Evolutionary conservation across 2,113 vertebrate species (phyloP).

Genomic region (Coracopsis vasa): DNA sequence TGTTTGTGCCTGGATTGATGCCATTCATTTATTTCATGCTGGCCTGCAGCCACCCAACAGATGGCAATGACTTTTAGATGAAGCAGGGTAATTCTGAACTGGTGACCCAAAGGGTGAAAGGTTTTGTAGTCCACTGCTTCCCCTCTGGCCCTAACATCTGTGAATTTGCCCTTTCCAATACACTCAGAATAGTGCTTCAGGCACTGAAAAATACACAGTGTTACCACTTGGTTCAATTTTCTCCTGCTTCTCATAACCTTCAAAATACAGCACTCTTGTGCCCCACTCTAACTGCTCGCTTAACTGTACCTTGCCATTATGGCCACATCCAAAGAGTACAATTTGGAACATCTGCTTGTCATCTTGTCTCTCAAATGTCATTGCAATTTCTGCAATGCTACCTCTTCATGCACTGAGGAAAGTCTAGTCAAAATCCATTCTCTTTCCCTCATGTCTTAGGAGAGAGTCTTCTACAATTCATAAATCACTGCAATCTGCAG

Average conservation of each 20-base stretch:
- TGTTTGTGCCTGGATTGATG: background rate
- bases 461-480: background rate
- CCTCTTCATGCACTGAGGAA: background rate
- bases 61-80: conserved; percentile 49
- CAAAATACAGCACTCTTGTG: background rate
- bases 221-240: background rate
- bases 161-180: conserved; percentile 9
- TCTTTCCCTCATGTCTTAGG: background rate
- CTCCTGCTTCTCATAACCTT: background rate
- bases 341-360: background rate
- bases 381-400: background rate
- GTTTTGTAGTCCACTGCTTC: conserved; percentile 5
- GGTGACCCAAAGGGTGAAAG: conserved; percentile 38
- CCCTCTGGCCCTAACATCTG: conserved; percentile 45
- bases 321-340: background rate
- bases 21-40: background rate
- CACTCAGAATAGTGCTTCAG: background rate
- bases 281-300: background rate
- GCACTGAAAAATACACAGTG: background rate
- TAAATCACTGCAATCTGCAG: background rate
- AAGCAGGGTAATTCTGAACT: conserved; percentile 4
- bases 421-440: background rate
- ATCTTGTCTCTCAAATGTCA: background rate
- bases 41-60: conserved; percentile 48
- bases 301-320: background rate